phyloP scores from a whole-genome alignment of 1,140 invertebrate genomes.

The Rhyacophila brunnea region DNA sequence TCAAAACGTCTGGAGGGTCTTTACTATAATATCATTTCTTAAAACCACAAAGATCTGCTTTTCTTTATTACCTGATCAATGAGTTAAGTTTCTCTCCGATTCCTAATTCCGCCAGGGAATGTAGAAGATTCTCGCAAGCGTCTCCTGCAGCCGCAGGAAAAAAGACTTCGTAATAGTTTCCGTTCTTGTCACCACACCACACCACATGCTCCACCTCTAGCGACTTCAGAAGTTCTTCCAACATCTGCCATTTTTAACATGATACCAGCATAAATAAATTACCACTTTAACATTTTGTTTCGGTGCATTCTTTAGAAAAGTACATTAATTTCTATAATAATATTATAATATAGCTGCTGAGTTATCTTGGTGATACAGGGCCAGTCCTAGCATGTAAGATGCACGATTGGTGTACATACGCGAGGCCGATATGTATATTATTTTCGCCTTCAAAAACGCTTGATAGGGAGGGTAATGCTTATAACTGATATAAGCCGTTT shows the following conservation, averaged over 20 bases:
- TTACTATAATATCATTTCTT: no score
- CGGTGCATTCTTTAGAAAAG: not conserved
- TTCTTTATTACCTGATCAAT: constrained; percentile 62
- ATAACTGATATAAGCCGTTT: no score
- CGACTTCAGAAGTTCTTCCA: constrained; percentile 64
- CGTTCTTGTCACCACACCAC: constrained; percentile 64
- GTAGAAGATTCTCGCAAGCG: constrained; percentile 67
- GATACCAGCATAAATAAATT: constrained; percentile 11
- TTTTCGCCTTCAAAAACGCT: no score
- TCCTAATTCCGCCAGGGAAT: constrained; percentile 68
- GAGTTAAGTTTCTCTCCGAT: constrained; percentile 69
- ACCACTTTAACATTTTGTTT: not conserved
- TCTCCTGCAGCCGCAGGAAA: constrained; percentile 68
- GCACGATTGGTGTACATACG: no score
- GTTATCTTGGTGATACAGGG: no score
- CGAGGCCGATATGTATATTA: no score
- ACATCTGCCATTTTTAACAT: constrained; percentile 53
- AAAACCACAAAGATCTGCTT: no score
- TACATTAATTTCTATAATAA: not conserved
- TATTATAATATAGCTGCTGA: not conserved
- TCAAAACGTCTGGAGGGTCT: no score
- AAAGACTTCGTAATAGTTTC: constrained; percentile 68
- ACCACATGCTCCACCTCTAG: constrained; percentile 67
- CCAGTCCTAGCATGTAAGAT: no score
- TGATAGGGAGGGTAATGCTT: no score